phyloP scores from a whole-genome alignment of 2,888 invertebrate genomes.

The Leucozona laternaria region DNA sequence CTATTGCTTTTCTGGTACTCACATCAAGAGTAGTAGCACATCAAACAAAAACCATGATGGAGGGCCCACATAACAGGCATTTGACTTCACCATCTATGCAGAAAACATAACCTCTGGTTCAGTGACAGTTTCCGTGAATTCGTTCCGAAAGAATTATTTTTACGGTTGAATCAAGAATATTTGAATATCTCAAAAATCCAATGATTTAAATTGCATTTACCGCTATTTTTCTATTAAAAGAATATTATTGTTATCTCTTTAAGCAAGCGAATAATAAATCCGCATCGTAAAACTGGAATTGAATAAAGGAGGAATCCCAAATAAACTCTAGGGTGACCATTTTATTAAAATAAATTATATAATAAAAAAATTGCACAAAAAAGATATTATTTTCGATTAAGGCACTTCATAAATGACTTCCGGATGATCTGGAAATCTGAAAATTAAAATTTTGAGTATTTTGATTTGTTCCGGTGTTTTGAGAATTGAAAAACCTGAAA shows the following conservation, averaged over 20 bases:
- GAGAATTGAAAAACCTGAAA: no score
- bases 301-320: background rate
- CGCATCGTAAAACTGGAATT: constrained; percentile 2
- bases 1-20: background rate
- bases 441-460: no score
- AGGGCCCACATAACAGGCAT: background rate
- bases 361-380: no score
- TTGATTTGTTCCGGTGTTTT: no score
- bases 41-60: background rate
- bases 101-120: background rate
- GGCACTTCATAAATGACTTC: no score
- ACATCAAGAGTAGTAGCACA: background rate
- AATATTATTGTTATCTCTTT: constrained; percentile 33
- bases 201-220: constrained; percentile 35
- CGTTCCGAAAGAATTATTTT: background rate
- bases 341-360: background rate
- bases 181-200: constrained; percentile 27
- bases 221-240: background rate
- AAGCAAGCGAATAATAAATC: constrained; percentile 37
- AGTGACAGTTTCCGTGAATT: background rate
- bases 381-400: no score
- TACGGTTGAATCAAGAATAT: constrained; percentile 28
- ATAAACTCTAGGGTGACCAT: background rate
- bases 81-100: background rate
- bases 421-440: no score